phyloP scores from a whole-genome alignment of 1,140 invertebrate genomes.

The Pectinophora gossypiella region DNA sequence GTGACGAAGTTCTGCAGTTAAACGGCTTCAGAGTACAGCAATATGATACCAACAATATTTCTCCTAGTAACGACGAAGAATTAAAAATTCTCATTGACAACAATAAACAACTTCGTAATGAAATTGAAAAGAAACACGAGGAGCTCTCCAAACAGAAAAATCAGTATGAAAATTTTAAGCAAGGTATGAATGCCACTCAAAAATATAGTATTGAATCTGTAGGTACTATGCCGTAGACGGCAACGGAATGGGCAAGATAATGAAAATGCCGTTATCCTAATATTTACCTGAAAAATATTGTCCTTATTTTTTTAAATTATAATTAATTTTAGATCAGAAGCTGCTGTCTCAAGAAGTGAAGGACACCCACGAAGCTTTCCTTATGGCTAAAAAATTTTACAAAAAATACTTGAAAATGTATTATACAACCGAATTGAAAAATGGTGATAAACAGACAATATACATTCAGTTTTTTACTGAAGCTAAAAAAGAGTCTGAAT shows the following conservation, averaged over 20 bases:
- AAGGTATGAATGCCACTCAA: constrained; percentile 24
- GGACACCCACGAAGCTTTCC: constrained; percentile 63
- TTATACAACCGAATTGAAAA: constrained; percentile 45
- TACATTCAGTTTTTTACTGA: constrained; percentile 63
- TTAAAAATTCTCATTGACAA: constrained; percentile 36
- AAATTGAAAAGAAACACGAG: constrained; percentile 44
- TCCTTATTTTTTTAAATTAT: constrained; percentile 1
- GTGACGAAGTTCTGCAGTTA: constrained; percentile 28
- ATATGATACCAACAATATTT: constrained; percentile 17
- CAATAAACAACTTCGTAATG: constrained; percentile 42
- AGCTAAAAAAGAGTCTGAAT: constrained; percentile 48
- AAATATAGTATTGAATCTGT: too few species aligned
- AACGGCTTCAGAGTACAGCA: constrained; percentile 27
- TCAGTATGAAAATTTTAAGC: constrained; percentile 48
- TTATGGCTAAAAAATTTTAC: constrained; percentile 60
- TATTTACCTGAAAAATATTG: too few species aligned
- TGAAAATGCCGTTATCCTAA: too few species aligned
- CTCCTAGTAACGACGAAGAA: constrained; percentile 41
- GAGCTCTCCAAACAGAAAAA: constrained; percentile 34
- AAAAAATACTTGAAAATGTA: constrained; percentile 60
- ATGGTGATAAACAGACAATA: constrained; percentile 34
- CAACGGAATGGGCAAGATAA: too few species aligned
- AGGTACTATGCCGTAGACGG: too few species aligned
- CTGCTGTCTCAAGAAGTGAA: constrained; percentile 54
- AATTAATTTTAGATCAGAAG: constrained; percentile 52